Evolutionary conservation across 2,888 invertebrate species (phyloP), one percentile per base, ranked within the genome.

Genomic region (Sinhomidia bicolor): DNA sequence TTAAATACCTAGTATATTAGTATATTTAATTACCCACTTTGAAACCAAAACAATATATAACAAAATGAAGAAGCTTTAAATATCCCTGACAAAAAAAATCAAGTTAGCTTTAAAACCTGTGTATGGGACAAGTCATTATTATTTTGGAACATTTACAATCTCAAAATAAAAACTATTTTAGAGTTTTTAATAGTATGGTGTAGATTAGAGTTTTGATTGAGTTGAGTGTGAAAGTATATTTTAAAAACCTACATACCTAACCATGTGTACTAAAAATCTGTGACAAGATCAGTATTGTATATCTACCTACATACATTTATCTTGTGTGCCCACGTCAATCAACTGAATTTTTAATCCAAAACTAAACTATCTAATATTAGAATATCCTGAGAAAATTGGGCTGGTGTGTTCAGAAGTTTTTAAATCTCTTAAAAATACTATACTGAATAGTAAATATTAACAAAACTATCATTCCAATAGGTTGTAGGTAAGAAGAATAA

Each of bases 41-140:
- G 12, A 60, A 23, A 23, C 26, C 26, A 60, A 60, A 60, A 60
- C 9, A 23, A 23, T 60, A 3, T n/a, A 14, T 51, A 51, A 10
- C 10, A 51, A 68, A 68, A 36, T 68, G 68, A 68, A 17, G 68
- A 68, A 68, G 68, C 68, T 68, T 68, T 36, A 68, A 36, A 10
- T 68, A 9, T n/a, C 62, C n/a, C 32, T 29, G n/a, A 17, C 2
- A 54, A 23, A 9, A n/a, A 23, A 68, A 36, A 68, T 68, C 14
- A 4, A 12, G 14, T 41, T 68, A 68, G 68, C 68, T 68, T 68
- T 68, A 36, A 68, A 7, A 60, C 4, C 7, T 9, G 14, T 10
- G 3, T 2, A 62, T 3, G 44, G 10, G 12, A 4, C 36, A 36
- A 6, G 51, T 51, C n/a, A 17, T 51, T 17, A n/a, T 51, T 51